Evolutionary conservation across 2,113 vertebrate genomes (phyloP), one percentile per base, ranked within the genome.

Genomic region (Platichthys stellatus): DNA sequence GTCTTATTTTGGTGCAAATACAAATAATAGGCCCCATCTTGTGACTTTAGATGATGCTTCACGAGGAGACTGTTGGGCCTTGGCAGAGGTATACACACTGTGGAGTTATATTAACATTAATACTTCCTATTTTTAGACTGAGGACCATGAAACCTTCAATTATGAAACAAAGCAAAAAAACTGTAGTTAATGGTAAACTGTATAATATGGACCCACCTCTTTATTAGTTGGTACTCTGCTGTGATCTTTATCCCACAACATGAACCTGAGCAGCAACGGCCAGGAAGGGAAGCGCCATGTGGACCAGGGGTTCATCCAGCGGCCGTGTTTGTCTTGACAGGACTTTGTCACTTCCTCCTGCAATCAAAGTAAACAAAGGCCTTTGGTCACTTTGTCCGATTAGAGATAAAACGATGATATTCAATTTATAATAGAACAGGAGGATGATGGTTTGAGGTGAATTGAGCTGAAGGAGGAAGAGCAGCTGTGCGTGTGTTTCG

Each of bases 321-420:
- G 90, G 35, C 92, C 91, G 11, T 86, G 66, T 84, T 87, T 89
- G 73, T 93, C 92, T 28, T 21, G 86, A 28, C 79, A 81, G 3
- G 92, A 93, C 63, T 85, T 87, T 2, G 92, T 93, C 61, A 93
- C 92, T 0, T 93, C 92, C 68, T 93, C 91, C 92, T 93, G 24
- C 9, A 28, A 51, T 61, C 24, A 64, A 78, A 57, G 3, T n/a
- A 28, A 62, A 57, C 0, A 45, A 56, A 12, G 3, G n/a, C 7
- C 63, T 24, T 64, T 18, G 65, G 60, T 10, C 5, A 13, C 40
- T 35, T 17, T 0, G 18, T 2, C 13, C 43, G 31, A 31, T 31
- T 31, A 31, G 31, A 31, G 59, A 5, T 0, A 24, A 1, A 24
- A 24, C 2, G 3, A 0, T 1, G 23, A 21, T 66, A 7, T 60